phyloP scores from a whole-genome alignment of 2,797 vertebrate species.

The Botia kubotai region DNA sequence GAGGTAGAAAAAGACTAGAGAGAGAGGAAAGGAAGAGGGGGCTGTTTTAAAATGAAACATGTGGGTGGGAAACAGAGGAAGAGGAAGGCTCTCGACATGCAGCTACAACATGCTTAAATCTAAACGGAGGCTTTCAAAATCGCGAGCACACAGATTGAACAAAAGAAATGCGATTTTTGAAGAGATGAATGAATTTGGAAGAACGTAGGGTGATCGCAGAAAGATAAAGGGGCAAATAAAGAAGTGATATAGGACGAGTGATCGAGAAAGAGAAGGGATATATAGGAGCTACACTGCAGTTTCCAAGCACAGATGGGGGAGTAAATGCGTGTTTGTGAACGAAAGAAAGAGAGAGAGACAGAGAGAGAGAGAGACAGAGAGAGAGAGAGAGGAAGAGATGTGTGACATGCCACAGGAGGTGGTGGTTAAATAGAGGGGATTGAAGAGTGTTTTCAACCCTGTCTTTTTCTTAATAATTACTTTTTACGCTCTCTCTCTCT shows the following conservation, averaged over 20 bases:
- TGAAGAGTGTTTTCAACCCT: constrained; percentile 58
- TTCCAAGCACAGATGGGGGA: constrained; percentile 22
- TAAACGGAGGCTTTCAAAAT: constrained; percentile 38
- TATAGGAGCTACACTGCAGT: background rate
- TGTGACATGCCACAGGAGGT: constrained; percentile 60
- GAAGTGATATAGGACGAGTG: constrained; percentile 14
- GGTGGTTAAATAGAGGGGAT: constrained; percentile 63
- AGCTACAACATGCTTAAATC: constrained; percentile 72
- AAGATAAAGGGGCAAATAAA: constrained; percentile 5
- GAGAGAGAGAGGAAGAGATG: constrained; percentile 10
- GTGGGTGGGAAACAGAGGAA: constrained; percentile 69
- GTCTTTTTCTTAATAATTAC: constrained; percentile 66
- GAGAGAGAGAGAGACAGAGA: constrained; percentile 10
- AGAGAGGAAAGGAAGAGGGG: constrained; percentile 43
- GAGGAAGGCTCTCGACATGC: constrained; percentile 69
- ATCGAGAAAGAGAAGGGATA: constrained; percentile 21
- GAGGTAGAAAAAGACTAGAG: constrained; percentile 51
- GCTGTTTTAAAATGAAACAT: constrained; percentile 70
- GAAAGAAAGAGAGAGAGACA: constrained; percentile 25
- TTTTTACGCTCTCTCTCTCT: constrained; percentile 41
- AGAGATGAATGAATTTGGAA: background rate
- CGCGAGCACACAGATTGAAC: constrained; percentile 1
- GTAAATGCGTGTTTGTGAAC: constrained; percentile 27
- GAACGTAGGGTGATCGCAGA: constrained; percentile 23
- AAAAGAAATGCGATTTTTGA: background rate